Evolutionary conservation across 2,113 vertebrate species (phyloP).

Genomic region (Rhizomys pruinosus): DNA sequence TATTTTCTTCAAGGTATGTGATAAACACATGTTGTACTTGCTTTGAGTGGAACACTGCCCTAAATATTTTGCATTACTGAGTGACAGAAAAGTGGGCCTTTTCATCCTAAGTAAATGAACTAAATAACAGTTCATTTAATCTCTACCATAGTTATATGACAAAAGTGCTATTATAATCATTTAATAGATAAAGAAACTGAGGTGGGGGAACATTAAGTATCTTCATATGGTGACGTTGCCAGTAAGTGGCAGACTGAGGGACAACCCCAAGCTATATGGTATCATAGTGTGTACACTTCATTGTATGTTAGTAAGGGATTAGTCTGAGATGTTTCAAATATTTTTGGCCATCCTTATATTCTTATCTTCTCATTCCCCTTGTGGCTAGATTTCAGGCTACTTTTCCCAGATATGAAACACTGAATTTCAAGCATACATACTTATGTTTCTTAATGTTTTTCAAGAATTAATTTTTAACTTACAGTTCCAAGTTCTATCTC

Average conservation of each 20-base stretch:
- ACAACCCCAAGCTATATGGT: neutral
- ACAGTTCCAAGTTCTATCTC: neutral
- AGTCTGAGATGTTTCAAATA: neutral
- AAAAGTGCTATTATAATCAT: neutral
- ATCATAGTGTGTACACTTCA: neutral
- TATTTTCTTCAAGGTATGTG: neutral
- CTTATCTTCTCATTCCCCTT: neutral
- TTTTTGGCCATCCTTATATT: neutral
- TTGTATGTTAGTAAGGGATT: neutral
- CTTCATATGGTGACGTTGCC: neutral
- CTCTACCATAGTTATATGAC: neutral
- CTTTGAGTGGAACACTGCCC: neutral
- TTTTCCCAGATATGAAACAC: slow-evolving; percentile 18
- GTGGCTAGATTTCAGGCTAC: neutral
- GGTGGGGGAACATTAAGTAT: neutral
- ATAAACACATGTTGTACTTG: neutral
- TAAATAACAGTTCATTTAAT: slow-evolving; percentile 39
- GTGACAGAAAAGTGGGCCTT: too few species aligned
- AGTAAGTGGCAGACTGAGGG: neutral
- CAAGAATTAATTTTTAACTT: neutral
- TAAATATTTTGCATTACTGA: too few species aligned
- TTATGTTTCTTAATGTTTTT: neutral
- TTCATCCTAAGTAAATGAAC: too few species aligned
- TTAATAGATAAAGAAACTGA: neutral
- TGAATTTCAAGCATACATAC: neutral